A percentile compares a stretch with the other conserved stretches of the same genome.
phyloP scores from a whole-genome alignment of 1,140 invertebrate genomes.

The Brachionus koreanus region DNA sequence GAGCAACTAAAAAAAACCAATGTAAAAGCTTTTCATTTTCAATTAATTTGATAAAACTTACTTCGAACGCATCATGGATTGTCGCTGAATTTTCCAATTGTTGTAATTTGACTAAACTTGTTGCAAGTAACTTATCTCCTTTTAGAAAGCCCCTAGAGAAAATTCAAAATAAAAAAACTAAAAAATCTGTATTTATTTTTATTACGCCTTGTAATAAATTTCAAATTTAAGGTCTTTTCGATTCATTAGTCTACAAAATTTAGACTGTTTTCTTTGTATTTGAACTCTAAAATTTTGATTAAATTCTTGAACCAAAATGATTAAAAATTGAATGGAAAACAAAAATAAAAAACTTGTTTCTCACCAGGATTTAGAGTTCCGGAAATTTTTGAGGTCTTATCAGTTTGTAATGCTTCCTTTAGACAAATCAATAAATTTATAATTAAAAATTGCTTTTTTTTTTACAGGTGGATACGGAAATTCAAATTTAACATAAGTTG shows the following conservation, averaged over 20 bases:
- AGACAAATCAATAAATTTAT: neutral
- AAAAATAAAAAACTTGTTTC: constrained; percentile 7
- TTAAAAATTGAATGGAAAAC: constrained; percentile 32
- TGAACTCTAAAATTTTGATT: constrained; percentile 31
- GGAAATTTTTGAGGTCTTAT: constrained; percentile 73
- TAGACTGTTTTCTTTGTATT: constrained; percentile 33
- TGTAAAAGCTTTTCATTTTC: constrained; percentile 44
- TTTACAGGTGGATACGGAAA: constrained; percentile 81
- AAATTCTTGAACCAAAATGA: constrained; percentile 44
- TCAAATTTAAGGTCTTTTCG: constrained; percentile 67
- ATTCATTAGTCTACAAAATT: constrained; percentile 46
- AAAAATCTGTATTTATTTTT: neutral
- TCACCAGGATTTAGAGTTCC: constrained; percentile 75
- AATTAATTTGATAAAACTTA: constrained; percentile 61
- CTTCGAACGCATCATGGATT: constrained; percentile 81
- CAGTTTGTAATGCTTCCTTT: constrained; percentile 72
- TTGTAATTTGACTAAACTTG: constrained; percentile 73
- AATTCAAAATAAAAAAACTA: neutral
- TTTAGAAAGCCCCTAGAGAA: constrained; percentile 70
- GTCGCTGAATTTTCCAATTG: constrained; percentile 76
- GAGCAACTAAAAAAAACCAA: constrained; percentile 63
- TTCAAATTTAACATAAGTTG: constrained; percentile 88
- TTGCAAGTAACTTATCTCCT: constrained; percentile 74
- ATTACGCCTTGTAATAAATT: constrained; percentile 39
- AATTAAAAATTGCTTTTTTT: neutral